Percentiles rank a stretch among this genome's conserved stretches.
phyloP scores from a whole-genome alignment of 2,888 invertebrate species.

The Acronicta aceris region DNA sequence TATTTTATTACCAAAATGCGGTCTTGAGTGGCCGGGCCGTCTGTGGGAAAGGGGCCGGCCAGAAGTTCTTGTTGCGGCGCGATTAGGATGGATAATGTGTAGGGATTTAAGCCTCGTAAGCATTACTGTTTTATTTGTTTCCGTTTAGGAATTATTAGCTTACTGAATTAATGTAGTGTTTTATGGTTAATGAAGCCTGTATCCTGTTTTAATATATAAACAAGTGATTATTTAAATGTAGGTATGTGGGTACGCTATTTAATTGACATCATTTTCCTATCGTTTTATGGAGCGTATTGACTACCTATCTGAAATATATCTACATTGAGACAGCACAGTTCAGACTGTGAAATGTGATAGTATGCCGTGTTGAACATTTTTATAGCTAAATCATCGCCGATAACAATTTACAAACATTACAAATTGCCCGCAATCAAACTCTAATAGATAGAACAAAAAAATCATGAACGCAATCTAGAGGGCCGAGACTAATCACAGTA shows the following conservation, averaged over 20 bases:
- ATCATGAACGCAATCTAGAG: constrained; percentile 74
- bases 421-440: constrained; percentile 62
- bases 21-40: constrained; percentile 76
- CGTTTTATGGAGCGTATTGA: not conserved
- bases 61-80: constrained; percentile 74
- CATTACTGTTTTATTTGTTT: constrained; percentile 50
- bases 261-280: too few relatives aligned
- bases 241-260: too few relatives aligned
- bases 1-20: constrained; percentile 87
- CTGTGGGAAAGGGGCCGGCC: constrained; percentile 73
- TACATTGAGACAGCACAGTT: constrained; percentile 16
- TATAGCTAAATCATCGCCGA: constrained; percentile 44
- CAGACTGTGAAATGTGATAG: constrained; percentile 22
- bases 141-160: constrained; percentile 15
- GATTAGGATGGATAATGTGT: constrained; percentile 72
- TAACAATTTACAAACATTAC: constrained; percentile 51
- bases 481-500: constrained; percentile 78
- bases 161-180: constrained; percentile 2
- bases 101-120: constrained; percentile 60
- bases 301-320: not conserved
- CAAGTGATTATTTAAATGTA: too few relatives aligned
- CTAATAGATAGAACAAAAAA: constrained; percentile 76
- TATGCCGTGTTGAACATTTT: constrained; percentile 41
- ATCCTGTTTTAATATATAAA: too few relatives aligned
- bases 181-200: not conserved